Conservation (phyloP, 2,888 invertebrate genomes). For the Synergus japonicus region DNA sequence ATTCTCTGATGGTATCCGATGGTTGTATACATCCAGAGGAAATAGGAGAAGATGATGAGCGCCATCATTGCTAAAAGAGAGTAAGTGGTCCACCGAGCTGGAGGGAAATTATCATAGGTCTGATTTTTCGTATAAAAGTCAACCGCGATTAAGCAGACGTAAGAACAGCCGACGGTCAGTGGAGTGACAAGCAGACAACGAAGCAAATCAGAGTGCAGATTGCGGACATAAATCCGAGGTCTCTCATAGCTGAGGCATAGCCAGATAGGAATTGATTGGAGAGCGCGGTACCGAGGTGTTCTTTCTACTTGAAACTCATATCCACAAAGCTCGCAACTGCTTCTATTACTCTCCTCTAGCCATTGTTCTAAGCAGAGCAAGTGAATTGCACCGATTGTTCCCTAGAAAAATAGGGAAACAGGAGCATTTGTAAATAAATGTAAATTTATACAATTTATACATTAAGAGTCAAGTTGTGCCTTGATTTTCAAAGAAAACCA, state of each 20-base stretch:
- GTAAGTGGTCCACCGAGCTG: constrained; percentile 78
- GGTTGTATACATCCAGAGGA: constrained; percentile 79
- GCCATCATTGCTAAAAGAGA: constrained; percentile 78
- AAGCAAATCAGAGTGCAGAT: constrained; percentile 78
- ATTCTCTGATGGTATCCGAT: constrained; percentile 78
- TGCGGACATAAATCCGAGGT: constrained; percentile 69
- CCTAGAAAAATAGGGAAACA: constrained; percentile 75
- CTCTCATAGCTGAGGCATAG: constrained; percentile 74
- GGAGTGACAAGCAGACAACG: constrained; percentile 81
- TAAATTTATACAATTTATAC: background rate
- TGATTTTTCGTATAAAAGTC: constrained; percentile 78
- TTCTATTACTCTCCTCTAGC: constrained; percentile 86
- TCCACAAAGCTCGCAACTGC: constrained; percentile 86
- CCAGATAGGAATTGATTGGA: constrained; percentile 82
- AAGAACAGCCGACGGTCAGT: constrained; percentile 79
- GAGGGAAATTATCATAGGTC: constrained; percentile 78
- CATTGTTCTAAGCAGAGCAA: constrained; percentile 86
- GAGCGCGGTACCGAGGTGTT: constrained; percentile 81
- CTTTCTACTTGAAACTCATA: constrained; percentile 83
- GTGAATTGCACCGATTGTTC: constrained; percentile 86
- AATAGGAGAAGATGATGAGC: constrained; percentile 78
- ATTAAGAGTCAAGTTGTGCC: background rate
- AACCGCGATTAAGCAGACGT: constrained; percentile 78
- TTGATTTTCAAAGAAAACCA: constrained; percentile 21
- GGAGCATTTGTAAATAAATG: background rate